Evolutionary conservation across 2,888 invertebrate species (phyloP), one percentile per base, ranked within the genome.

Genomic region (Norana najaformis): DNA sequence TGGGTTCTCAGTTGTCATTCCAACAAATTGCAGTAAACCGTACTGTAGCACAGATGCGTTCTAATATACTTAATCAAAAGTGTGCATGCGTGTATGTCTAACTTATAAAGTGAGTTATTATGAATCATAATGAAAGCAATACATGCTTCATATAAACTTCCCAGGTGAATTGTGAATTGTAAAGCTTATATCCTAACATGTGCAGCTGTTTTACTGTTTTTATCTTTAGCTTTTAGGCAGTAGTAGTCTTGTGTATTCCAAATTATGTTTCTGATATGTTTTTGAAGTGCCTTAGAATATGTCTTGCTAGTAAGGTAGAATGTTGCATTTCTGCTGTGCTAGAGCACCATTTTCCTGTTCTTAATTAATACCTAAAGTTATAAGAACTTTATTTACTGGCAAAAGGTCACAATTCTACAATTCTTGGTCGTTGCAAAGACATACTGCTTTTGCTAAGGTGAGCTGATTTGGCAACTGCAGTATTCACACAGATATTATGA

Each of bases 201-300:
- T 69, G 30, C 69, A 69, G 69, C 69, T 69, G n/a, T 69, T n/a
- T 69, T 13, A n/a, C 8, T 69, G 30, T n/a, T 69, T 69, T 30
- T 30, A 69, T 69, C n/a, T 30, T 69, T 69, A 69, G 30, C 69
- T n/a, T 69, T n/a, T 69, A n/a, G 69, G 11, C n/a, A 11, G 69
- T n/a, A 69, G 69, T 30, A 69, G 69, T 69, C n/a, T 69, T 69
- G 69, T 69, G 69, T 8, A 11, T 30, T 69, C 69, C 69, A 69
- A 69, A n/a, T 69, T 69, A n/a, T 69, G 69, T 47, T 20, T 69
- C 53, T 30, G n/a, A 13, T 69, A 69, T 69, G n/a, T 69, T 69
- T 69, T 69, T 69, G 14, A 69, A 69, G 69, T 69, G 69, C 69
- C 69, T 69, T 69, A 69, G 69, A 69, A n/a, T 69, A n/a, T 69